Conservation (phyloP, 2,888 invertebrate species). For the Ganaspis brasiliensis region DNA sequence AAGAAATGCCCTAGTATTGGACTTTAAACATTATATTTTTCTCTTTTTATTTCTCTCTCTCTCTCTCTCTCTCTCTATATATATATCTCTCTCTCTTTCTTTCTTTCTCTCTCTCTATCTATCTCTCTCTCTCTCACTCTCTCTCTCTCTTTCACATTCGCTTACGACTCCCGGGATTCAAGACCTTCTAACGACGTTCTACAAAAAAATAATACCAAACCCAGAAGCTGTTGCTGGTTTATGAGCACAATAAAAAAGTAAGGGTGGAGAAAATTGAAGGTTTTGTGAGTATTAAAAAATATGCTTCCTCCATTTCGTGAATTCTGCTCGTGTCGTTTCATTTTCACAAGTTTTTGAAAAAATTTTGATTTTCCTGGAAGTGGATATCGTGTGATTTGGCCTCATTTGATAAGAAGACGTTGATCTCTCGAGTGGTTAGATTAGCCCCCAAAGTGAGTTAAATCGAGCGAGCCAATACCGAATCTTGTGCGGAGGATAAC, state of each 20-base stretch:
- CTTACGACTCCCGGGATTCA: background rate
- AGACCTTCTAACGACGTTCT: constrained; percentile 59
- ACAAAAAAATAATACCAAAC: constrained; percentile 65
- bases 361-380: no score
- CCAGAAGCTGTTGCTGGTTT: constrained; percentile 38
- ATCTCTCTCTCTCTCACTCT: constrained; percentile 7
- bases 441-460: constrained; percentile 32
- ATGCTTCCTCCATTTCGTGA: background rate
- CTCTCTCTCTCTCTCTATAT: constrained; percentile 2
- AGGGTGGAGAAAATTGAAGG: constrained; percentile 35
- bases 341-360: no score
- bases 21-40: background rate
- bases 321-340: background rate
- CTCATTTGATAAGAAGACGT: constrained; percentile 23
- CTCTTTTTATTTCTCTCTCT: constrained; percentile 7
- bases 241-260: constrained; percentile 45
- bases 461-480: constrained; percentile 32
- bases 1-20: constrained; percentile 36
- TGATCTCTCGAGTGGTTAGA: constrained; percentile 8
- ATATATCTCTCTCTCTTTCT: no score
- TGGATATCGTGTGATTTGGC: no score
- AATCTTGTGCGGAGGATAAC: constrained; percentile 31
- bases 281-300: constrained; percentile 35
- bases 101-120: no score
- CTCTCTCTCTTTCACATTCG: background rate